These are phyloP conservation scores for Rhopilema esculentum DNA, from an alignment of 30 jellyfish, hydroid and myxozoan species.

Conservation along the genomic window DNA sequence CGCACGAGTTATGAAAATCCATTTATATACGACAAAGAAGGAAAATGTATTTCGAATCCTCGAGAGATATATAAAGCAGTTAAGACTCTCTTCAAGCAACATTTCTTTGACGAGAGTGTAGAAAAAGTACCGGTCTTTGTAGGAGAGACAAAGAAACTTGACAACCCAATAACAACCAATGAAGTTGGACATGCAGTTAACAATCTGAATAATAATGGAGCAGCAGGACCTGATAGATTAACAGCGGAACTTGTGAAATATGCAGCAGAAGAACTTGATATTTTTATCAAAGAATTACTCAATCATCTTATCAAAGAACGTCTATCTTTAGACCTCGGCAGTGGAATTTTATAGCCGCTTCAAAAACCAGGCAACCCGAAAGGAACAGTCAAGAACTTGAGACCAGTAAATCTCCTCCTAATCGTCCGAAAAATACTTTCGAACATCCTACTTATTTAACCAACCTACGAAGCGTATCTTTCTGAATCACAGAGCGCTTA, in stretches of 20 bases:
- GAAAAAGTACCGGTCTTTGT: background rate
- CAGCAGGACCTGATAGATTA: constrained; percentile 17
- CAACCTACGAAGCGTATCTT: too few relatives aligned
- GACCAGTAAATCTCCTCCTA: background rate
- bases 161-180: background rate
- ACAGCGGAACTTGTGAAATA: constrained; percentile 19
- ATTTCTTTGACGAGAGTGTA: too few relatives aligned
- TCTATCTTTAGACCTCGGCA: too few relatives aligned
- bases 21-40: background rate
- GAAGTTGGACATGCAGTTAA: background rate
- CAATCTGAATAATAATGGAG: constrained; percentile 4
- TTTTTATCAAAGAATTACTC: too few relatives aligned
- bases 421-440: constrained; percentile 22
- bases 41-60: background rate
- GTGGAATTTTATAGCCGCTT: too few relatives aligned
- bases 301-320: too few relatives aligned
- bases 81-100: background rate
- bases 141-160: background rate
- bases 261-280: too few relatives aligned
- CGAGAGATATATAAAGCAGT: background rate
- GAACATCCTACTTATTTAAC: too few relatives aligned
- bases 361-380: too few relatives aligned
- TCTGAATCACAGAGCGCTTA: constrained; percentile 31
- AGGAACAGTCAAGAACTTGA: background rate
- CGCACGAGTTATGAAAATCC: background rate